phyloP scores from a whole-genome alignment of 2,888 invertebrate genomes.

The Augochlorella aurata region DNA sequence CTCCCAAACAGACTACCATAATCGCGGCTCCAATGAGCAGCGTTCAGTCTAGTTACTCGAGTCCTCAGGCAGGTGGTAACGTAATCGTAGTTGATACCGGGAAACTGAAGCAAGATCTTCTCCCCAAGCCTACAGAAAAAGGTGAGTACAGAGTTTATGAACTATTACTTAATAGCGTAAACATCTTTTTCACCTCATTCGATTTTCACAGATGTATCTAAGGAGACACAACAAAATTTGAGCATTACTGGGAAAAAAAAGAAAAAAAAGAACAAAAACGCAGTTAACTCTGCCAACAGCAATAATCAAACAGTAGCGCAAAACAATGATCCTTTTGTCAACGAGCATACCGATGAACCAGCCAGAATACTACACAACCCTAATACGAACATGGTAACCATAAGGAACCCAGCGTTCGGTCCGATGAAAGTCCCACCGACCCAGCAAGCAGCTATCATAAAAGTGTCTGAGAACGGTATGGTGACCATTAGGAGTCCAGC shows the following conservation, averaged over 20 bases:
- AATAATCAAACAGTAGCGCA: constrained; percentile 43
- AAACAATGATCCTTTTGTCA: constrained; percentile 58
- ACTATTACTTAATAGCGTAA: too few relatives aligned
- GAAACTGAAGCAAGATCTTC: constrained; percentile 83
- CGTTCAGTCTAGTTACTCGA: constrained; percentile 75
- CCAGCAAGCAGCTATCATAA: constrained; percentile 87
- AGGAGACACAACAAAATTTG: constrained; percentile 63
- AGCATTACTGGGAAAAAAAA: constrained; percentile 83
- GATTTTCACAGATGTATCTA: constrained; percentile 60
- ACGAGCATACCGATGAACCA: constrained; percentile 74
- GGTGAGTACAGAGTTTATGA: constrained; percentile 57
- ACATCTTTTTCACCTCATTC: too few relatives aligned
- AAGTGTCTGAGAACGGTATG: constrained; percentile 89
- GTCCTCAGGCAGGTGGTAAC: constrained; percentile 82
- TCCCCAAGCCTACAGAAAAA: constrained; percentile 76
- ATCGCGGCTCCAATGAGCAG: constrained; percentile 80
- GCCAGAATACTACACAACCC: constrained; percentile 81
- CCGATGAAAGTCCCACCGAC: constrained; percentile 83
- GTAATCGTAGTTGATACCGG: constrained; percentile 86
- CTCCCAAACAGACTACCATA: constrained; percentile 79
- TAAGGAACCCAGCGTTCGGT: constrained; percentile 91
- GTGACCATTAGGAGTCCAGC: constrained; percentile 91
- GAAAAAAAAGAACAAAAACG: constrained; percentile 75
- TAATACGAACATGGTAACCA: constrained; percentile 88
- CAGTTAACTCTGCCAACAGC: constrained; percentile 64